Evolutionary conservation across 2,888 invertebrate genomes (phyloP).

Genomic region (Heteropelma amictum): DNA sequence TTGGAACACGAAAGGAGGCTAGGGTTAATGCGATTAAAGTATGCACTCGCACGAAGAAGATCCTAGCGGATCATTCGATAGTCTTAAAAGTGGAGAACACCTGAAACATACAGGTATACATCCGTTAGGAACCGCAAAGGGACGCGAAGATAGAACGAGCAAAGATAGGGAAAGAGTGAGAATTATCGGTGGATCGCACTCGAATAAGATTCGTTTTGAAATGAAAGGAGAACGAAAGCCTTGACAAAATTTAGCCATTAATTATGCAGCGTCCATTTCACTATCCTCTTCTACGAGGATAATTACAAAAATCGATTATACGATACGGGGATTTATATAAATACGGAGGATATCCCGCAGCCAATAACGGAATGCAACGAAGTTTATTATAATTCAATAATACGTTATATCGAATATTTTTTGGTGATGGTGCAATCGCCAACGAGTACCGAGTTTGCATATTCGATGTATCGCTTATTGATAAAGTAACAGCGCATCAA

Average conservation of each 20-base stretch:
- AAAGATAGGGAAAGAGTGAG: neutral
- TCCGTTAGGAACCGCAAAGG: conserved; percentile 28
- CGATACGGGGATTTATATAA: too few species aligned
- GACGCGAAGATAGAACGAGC: conserved; percentile 29
- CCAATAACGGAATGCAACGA: too few species aligned
- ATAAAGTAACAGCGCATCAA: too few species aligned
- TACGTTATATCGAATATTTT: too few species aligned
- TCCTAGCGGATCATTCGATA: conserved; percentile 57
- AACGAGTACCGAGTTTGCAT: too few species aligned
- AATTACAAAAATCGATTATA: too few species aligned
- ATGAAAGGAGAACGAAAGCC: conserved; percentile 18
- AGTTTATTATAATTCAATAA: too few species aligned
- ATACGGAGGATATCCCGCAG: too few species aligned
- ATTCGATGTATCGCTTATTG: too few species aligned
- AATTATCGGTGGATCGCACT: neutral
- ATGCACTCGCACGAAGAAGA: conserved; percentile 64
- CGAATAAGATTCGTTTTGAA: conserved; percentile 28
- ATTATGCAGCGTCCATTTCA: too few species aligned
- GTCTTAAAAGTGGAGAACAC: conserved; percentile 49
- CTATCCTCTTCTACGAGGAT: too few species aligned
- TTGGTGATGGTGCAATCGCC: too few species aligned
- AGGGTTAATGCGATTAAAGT: conserved; percentile 64
- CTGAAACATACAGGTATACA: conserved; percentile 20
- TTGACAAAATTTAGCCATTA: conserved; percentile 6
- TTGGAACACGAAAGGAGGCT: conserved; percentile 11